Percentiles rank a stretch among this genome's conserved stretches.
These are phyloP conservation scores for Lutraria rhynchaena DNA, from an alignment of 1,140 invertebrate species.

Conservation along the genomic window DNA sequence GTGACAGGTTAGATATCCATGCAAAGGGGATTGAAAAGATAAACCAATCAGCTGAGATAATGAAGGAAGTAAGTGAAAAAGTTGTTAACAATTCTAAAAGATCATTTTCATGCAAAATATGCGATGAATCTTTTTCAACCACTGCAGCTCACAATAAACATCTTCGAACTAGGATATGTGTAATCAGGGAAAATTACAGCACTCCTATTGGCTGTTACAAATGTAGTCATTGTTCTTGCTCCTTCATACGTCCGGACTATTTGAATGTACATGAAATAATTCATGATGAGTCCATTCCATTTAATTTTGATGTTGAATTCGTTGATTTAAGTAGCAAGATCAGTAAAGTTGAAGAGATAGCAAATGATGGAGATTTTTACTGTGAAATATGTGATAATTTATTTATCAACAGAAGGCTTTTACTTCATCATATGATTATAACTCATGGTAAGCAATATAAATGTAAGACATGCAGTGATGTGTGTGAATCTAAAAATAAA, in stretches of 20 bases:
- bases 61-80: not conserved
- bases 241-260: not conserved
- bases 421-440: constrained; percentile 12
- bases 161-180: not conserved
- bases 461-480: not conserved
- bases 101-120: constrained; percentile 2
- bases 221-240: not conserved
- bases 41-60: not conserved
- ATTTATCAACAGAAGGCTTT: not conserved
- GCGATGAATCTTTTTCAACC: constrained; percentile 8
- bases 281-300: not conserved
- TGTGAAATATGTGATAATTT: not conserved
- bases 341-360: not conserved
- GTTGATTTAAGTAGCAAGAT: not conserved
- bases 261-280: constrained; percentile 3
- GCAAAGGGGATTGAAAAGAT: not conserved
- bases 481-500: not conserved
- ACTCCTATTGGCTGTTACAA: too few relatives aligned
- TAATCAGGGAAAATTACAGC: not conserved
- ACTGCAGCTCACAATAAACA: constrained; percentile 26
- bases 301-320: not conserved
- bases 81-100: not conserved
- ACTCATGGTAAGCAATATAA: not conserved
- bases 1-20: not conserved
- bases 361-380: not conserved